Percentiles rank a stretch among this genome's conserved stretches.
phyloP scores from a whole-genome alignment of 2,888 invertebrate species.

The Phasia obesa region DNA sequence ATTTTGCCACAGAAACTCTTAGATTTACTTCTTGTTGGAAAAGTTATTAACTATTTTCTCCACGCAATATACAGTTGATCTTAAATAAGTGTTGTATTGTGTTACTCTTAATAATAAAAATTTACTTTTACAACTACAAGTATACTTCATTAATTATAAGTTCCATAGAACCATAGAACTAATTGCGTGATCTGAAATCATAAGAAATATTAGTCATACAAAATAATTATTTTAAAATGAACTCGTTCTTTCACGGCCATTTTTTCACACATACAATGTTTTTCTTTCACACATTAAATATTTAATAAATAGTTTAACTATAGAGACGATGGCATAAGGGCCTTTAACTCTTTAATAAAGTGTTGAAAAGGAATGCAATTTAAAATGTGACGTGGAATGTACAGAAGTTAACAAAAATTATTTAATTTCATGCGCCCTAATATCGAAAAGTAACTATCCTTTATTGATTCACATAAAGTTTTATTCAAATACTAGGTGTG shows the following conservation, averaged over 20 bases:
- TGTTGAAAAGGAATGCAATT: too few species aligned
- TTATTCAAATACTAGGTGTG: too few species aligned
- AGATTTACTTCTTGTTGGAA: too few species aligned
- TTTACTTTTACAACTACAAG: neutral
- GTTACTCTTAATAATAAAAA: neutral
- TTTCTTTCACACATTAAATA: slow-evolving; percentile 22
- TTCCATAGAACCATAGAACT: slow-evolving; percentile 2
- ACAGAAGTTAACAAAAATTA: too few species aligned
- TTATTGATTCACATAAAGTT: too few species aligned
- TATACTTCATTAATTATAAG: neutral
- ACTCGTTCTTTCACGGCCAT: slow-evolving; percentile 6
- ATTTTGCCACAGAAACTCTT: too few species aligned
- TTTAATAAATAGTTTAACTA: slow-evolving; percentile 20
- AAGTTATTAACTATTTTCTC: too few species aligned
- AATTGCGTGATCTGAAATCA: slow-evolving; percentile 42
- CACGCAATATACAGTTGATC: neutral
- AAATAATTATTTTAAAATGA: slow-evolving; percentile 26
- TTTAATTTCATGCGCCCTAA: too few species aligned
- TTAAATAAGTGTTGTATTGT: neutral
- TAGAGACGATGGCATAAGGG: too few species aligned
- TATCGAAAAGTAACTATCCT: too few species aligned
- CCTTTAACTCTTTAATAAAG: too few species aligned
- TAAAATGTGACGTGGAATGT: too few species aligned
- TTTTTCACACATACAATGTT: neutral
- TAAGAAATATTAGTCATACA: slow-evolving; percentile 25